A percentile compares a stretch with the other conserved stretches of the same genome.
Evolutionary conservation across 30 jellyfish, hydroid and myxozoan genomes (phyloP).

Genomic region (Aurelia aurita): DNA sequence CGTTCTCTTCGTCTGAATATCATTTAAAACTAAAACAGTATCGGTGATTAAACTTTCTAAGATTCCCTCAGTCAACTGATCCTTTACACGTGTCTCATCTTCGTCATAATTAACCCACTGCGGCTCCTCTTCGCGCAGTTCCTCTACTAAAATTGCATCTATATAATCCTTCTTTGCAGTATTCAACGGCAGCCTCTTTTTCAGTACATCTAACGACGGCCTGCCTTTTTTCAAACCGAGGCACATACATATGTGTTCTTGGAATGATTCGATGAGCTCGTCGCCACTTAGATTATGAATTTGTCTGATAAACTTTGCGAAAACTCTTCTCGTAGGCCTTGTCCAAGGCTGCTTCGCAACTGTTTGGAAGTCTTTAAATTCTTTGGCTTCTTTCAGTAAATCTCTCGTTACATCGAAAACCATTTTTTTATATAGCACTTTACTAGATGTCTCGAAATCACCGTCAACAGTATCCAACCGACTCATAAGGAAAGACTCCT

Average conservation of each 20-base stretch:
- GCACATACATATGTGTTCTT: slow-evolving; percentile 79
- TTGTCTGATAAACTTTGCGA: slow-evolving; percentile 88
- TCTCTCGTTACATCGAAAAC: slow-evolving; percentile 87
- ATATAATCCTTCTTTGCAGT: slow-evolving; percentile 93
- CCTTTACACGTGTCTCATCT: slow-evolving; percentile 94
- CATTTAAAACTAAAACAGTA: slow-evolving; percentile 44
- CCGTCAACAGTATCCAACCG: slow-evolving; percentile 30
- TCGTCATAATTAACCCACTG: slow-evolving; percentile 97
- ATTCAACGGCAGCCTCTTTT: slow-evolving; percentile 93
- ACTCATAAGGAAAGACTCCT: slow-evolving; percentile 20
- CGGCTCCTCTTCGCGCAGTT: slow-evolving; percentile 97
- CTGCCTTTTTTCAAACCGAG: slow-evolving; percentile 88
- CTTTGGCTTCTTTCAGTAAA: slow-evolving; percentile 73
- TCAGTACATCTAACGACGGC: slow-evolving; percentile 83
- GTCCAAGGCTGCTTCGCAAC: slow-evolving; percentile 78
- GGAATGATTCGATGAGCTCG: slow-evolving; percentile 68
- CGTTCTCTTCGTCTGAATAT: slow-evolving; percentile 33
- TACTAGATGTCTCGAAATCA: slow-evolving; percentile 65
- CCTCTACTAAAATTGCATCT: slow-evolving; percentile 96
- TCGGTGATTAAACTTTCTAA: slow-evolving; percentile 83
- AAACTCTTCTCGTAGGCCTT: slow-evolving; percentile 75
- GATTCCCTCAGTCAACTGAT: slow-evolving; percentile 91
- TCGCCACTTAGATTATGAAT: slow-evolving; percentile 67
- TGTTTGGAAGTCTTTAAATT: slow-evolving; percentile 71
- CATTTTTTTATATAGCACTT: slow-evolving; percentile 65